Conservation (phyloP, 2,113 vertebrate genomes). For the Oxyura jamaicensis region DNA sequence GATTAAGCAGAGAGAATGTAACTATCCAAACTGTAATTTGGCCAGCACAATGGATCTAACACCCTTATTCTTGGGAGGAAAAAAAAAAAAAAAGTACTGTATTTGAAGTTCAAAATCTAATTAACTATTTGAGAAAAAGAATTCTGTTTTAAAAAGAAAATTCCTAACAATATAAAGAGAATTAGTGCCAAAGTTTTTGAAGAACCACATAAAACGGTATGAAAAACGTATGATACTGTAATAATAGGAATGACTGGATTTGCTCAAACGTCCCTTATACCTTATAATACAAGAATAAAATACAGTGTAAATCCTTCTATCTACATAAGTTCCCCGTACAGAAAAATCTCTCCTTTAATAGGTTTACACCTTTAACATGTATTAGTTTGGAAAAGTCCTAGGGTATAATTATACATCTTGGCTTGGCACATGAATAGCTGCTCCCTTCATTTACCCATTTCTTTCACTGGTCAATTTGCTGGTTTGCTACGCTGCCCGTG, state of each 20-base stretch:
- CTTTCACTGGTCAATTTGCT: slow-evolving; percentile 69
- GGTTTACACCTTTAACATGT: slow-evolving; percentile 70
- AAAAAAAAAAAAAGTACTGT: slow-evolving; percentile 37
- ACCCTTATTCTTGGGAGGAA: slow-evolving; percentile 59
- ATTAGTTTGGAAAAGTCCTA: slow-evolving; percentile 71
- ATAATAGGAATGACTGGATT: slow-evolving; percentile 70
- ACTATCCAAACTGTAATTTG: slow-evolving; percentile 73
- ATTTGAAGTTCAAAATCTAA: slow-evolving; percentile 71
- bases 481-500: slow-evolving; percentile 44
- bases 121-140: slow-evolving; percentile 69
- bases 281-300: slow-evolving; percentile 69
- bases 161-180: slow-evolving; percentile 61
- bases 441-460: slow-evolving; percentile 71
- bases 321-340: slow-evolving; percentile 62
- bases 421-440: slow-evolving; percentile 69
- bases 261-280: slow-evolving; percentile 59
- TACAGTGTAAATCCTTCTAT: slow-evolving; percentile 68
- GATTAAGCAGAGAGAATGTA: slow-evolving; percentile 70
- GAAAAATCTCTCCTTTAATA: slow-evolving; percentile 72
- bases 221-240: slow-evolving; percentile 58
- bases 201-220: slow-evolving; percentile 36
- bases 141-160: slow-evolving; percentile 60
- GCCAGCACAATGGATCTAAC: slow-evolving; percentile 68
- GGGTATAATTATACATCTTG: slow-evolving; percentile 67
- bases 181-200: slow-evolving; percentile 69